Conservation (phyloP, 1,140 invertebrate genomes). For the Drosophila bocqueti region DNA sequence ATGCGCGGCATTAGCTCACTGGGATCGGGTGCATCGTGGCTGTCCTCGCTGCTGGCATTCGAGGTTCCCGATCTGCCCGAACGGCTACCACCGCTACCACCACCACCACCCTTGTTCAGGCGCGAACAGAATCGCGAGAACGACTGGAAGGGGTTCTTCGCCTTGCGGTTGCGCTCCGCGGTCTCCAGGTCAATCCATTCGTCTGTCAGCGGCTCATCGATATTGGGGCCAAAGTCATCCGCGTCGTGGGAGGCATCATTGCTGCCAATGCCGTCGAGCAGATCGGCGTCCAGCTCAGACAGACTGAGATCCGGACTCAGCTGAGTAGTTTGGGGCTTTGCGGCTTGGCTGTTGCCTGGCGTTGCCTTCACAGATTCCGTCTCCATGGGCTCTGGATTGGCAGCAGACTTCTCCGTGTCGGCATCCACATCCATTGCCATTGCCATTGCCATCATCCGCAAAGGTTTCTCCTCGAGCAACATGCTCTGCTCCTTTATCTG, state of each 20-base stretch:
- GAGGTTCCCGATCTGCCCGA: background rate
- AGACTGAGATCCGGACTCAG: background rate
- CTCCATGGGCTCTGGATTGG: background rate
- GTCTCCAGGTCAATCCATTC: conserved; percentile 59
- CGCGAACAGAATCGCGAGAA: conserved; percentile 44
- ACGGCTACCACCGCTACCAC: background rate
- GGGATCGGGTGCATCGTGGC: conserved; percentile 14
- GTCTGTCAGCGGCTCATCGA: background rate
- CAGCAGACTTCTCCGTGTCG: background rate
- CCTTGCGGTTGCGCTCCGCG: background rate
- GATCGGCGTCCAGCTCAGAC: conserved; percentile 8
- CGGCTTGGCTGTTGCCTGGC: background rate
- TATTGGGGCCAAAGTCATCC: background rate
- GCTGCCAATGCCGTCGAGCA: conserved; percentile 49
- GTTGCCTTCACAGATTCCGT: background rate
- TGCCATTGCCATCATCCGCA: background rate
- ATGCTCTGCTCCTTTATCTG: background rate
- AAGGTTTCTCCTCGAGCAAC: conserved; percentile 7
- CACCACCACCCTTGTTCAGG: conserved; percentile 14
- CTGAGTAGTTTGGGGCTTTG: background rate
- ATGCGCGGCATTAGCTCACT: conserved; percentile 31
- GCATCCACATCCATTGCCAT: background rate
- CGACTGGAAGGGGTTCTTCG: conserved; percentile 29
- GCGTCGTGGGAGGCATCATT: conserved; percentile 12
- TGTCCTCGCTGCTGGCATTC: background rate